Base-by-base conservation (phyloP, 1,140 invertebrate genomes). In the Cylas formicarius region DNA sequence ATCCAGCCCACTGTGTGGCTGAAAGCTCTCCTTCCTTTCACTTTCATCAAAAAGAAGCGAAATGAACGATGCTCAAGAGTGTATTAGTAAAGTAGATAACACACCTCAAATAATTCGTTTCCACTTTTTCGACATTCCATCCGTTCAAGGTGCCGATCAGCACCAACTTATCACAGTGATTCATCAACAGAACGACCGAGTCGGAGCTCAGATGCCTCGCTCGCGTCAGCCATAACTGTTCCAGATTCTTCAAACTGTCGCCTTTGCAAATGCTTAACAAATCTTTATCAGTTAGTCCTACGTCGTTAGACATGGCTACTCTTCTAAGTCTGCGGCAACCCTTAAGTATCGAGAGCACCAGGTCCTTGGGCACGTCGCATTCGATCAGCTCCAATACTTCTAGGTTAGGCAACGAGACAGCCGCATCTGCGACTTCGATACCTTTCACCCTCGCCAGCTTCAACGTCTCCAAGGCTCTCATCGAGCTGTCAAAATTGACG, bases 171-270 rank as follows among this genome's bases (percentile, higher is more conserved):
- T 75, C 76, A 58, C 77, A 80, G 28, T 67, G 67, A 34, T 77
- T 75, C 73, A 80, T 78, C 4, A 77, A 52, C 3, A 77, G 56
- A 61, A 80, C 73, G 24, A 80, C 75, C 0, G 76, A 73, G 41
- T 71, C 71, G 3, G 65, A 50, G 0, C 77, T 76, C n/a, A 81
- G 60, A 22, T 72, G 68, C 8, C 72, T 72, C 1, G 78, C 78
- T 48, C 72, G 67, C 4, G 77, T 76, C 40, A 81, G 77, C 77
- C 77, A 80, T 34, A 81, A 64, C 20, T 75, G 73, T 62, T 79
- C 76, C 26, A 81, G 58, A 37, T 38, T 44, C 13, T 35, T 24
- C 34, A 64, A 58, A 10, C 57, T 55, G 29, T 54, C 54, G 35
- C 56, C 56, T 2, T 58, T 53, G 50, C 65, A 70, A 52, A 66